Conservation (phyloP, 2,113 vertebrate species). For the Galemys pyrenaicus region DNA sequence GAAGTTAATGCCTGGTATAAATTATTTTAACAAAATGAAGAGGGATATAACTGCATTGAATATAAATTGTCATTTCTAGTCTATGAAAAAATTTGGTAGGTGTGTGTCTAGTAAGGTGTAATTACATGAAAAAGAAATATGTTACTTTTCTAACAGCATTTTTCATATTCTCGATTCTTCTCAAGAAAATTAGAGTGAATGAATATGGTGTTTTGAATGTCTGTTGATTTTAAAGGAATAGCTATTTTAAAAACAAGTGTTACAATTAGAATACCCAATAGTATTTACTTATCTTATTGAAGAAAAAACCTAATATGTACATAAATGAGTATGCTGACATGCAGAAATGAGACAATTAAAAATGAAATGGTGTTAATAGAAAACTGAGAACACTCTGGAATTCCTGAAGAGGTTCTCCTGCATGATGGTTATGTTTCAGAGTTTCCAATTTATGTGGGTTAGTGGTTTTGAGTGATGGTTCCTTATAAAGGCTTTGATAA, state of each 20-base stretch:
- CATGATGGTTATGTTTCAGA: accelerated
- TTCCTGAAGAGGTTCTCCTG: not conserved
- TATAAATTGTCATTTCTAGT: slow-evolving; percentile 36
- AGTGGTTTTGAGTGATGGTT: not conserved
- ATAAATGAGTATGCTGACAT: not conserved
- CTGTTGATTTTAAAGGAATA: slow-evolving; percentile 23
- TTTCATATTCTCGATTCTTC: not conserved
- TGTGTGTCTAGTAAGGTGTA: not conserved
- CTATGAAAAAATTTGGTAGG: not conserved
- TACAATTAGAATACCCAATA: not conserved
- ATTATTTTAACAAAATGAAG: slow-evolving; percentile 49
- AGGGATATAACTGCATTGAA: not conserved
- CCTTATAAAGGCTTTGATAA: not conserved
- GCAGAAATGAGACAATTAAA: not conserved
- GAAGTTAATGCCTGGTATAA: slow-evolving; percentile 33
- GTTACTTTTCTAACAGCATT: not conserved
- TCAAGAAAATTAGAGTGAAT: not conserved
- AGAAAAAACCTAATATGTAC: not conserved
- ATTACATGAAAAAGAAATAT: not conserved
- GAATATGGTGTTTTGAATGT: not conserved
- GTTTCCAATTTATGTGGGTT: not conserved
- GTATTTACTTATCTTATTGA: not conserved
- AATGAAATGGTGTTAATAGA: not conserved
- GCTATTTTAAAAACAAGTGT: not conserved
- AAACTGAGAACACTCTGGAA: not conserved